Evolutionary conservation across 2,888 invertebrate genomes (phyloP).

Genomic region (Saturnia pavonia): DNA sequence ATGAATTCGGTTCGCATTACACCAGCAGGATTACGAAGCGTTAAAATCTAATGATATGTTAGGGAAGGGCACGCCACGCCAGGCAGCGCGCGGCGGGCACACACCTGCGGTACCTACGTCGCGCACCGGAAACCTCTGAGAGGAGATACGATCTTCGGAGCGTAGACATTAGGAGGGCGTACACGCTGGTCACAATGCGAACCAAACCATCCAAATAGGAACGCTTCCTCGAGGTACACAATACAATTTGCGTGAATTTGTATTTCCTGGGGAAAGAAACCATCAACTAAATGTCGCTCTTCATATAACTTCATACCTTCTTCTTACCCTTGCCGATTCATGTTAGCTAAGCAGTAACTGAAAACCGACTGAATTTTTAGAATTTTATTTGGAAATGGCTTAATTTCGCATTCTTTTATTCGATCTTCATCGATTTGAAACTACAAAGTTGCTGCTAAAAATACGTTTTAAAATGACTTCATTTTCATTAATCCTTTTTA

Average conservation of each 20-base stretch:
- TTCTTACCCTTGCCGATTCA: not conserved
- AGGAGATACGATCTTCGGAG: conserved; percentile 46
- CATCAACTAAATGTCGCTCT: not conserved
- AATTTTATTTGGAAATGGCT: too few species aligned
- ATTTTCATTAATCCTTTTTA: too few species aligned
- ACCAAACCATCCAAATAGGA: conserved; percentile 61
- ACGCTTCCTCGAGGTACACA: conserved; percentile 43
- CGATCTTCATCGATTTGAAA: too few species aligned
- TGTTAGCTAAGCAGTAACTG: too few species aligned
- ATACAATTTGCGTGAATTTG: conserved; percentile 70
- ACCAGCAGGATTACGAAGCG: conserved; percentile 40
- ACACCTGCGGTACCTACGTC: conserved; percentile 59
- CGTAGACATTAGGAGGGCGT: conserved; percentile 49
- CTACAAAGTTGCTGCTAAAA: too few species aligned
- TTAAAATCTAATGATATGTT: not conserved
- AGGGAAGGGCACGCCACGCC: not conserved
- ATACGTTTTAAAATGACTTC: too few species aligned
- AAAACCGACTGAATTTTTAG: too few species aligned
- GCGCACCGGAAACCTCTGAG: conserved; percentile 38
- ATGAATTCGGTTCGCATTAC: conserved; percentile 62
- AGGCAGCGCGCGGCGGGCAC: conserved; percentile 27
- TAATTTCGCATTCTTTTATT: too few species aligned
- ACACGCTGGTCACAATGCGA: conserved; percentile 63
- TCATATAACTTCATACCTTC: conserved; percentile 2
- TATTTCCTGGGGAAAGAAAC: conserved; percentile 60